A percentile compares a stretch with the other conserved stretches of the same genome.
Conservation (phyloP, 2,888 invertebrate genomes). For the Urechis unicinctus region DNA sequence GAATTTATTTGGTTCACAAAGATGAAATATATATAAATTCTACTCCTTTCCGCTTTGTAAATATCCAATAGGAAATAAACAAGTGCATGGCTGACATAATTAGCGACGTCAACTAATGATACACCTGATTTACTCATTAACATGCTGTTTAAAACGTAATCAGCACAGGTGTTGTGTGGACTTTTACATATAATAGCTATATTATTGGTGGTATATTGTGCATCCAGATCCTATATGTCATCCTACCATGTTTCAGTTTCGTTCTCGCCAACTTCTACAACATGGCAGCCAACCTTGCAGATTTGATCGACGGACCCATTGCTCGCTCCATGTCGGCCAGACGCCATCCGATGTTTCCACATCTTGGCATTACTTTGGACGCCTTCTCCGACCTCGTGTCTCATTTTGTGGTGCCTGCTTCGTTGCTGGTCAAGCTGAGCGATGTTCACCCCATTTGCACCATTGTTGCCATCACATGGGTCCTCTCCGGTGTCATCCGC, state of each 20-base stretch:
- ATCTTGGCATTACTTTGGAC: conserved; percentile 6
- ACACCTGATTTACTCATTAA: no score
- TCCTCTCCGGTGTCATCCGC: conserved; percentile 4
- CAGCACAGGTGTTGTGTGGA: no score
- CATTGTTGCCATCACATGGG: conserved; percentile 1
- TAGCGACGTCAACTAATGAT: no score
- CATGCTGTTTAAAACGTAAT: no score
- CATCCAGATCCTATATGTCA: neutral
- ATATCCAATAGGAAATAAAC: no score
- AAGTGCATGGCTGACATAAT: no score
- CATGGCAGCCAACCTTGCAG: conserved; percentile 5
- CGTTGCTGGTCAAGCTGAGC: conserved; percentile 7
- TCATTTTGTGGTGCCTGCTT: conserved; percentile 10
- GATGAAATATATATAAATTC: no score
- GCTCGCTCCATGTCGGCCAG: conserved; percentile 3
- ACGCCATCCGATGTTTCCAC: conserved; percentile 1
- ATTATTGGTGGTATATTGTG: no score
- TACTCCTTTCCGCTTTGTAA: no score
- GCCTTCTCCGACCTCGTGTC: conserved; percentile 10
- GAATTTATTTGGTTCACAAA: no score
- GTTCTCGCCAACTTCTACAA: conserved; percentile 4
- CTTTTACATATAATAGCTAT: no score
- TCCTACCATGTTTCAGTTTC: conserved; percentile 5
- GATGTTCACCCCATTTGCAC: conserved; percentile 3
- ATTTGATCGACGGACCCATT: conserved; percentile 9